Conservation (phyloP, 1,140 invertebrate genomes). For the Drosophila nebulosa region DNA sequence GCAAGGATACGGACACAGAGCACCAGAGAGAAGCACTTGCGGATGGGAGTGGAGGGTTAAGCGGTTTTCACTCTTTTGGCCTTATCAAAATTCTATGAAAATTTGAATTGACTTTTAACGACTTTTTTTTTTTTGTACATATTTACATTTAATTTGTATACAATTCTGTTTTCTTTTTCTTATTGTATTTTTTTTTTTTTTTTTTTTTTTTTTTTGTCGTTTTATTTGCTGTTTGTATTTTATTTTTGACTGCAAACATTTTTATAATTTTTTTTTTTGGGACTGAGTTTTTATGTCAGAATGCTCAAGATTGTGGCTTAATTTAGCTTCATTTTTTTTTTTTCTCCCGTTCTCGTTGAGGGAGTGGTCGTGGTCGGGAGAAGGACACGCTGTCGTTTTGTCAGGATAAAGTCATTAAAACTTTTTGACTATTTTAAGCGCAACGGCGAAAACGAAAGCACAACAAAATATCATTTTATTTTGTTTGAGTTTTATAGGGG, state of each 20-base stretch:
- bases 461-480: conserved; percentile 70
- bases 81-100: conserved; percentile 75
- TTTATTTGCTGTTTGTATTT: conserved; percentile 7
- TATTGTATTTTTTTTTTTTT: conserved; percentile 1
- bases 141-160: conserved; percentile 76
- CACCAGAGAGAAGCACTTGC: background rate
- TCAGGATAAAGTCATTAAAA: conserved; percentile 74
- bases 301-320: conserved; percentile 65
- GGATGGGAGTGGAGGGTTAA: background rate
- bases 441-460: conserved; percentile 56
- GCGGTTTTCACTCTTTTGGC: background rate
- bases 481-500: conserved; percentile 60
- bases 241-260: background rate
- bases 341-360: conserved; percentile 4
- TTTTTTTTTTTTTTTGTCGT: conserved; percentile 17
- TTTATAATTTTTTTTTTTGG: conserved; percentile 11
- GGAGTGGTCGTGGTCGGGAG: too few species aligned
- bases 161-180: conserved; percentile 34
- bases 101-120: conserved; percentile 77
- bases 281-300: conserved; percentile 30
- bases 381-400: conserved; percentile 32
- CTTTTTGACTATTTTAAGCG: conserved; percentile 73
- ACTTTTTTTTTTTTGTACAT: conserved; percentile 54
- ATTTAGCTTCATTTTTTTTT: conserved; percentile 40
- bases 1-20: background rate